Conservation (phyloP, 2,888 invertebrate genomes). For the Baccha elongata region DNA sequence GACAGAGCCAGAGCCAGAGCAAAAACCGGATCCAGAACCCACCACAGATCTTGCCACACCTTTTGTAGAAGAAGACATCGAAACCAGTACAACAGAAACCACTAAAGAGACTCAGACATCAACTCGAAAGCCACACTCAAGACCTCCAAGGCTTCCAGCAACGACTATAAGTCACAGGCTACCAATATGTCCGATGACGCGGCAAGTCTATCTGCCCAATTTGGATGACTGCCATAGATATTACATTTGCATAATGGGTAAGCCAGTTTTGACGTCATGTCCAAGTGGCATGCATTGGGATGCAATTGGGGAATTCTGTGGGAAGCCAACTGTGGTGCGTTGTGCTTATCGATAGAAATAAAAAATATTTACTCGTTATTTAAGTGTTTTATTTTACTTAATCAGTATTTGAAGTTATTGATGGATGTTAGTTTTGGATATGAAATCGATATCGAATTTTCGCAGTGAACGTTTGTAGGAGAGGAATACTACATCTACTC, state of each 20-base stretch:
- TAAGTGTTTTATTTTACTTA: background rate
- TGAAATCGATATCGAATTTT: no score
- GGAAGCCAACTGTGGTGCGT: conserved; percentile 34
- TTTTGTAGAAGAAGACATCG: conserved; percentile 57
- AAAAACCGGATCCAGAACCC: no score
- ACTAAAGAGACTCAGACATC: conserved; percentile 11
- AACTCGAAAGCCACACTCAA: conserved; percentile 24
- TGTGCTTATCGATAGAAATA: conserved; percentile 35
- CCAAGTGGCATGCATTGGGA: conserved; percentile 80
- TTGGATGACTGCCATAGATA: conserved; percentile 79
- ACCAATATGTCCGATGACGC: conserved; percentile 76
- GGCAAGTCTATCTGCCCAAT: conserved; percentile 78
- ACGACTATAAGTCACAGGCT: conserved; percentile 17
- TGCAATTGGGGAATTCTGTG: conserved; percentile 77
- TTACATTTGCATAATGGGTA: conserved; percentile 79
- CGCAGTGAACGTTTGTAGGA: no score
- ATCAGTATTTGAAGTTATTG: no score
- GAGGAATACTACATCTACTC: no score
- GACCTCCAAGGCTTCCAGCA: conserved; percentile 21
- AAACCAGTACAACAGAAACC: background rate
- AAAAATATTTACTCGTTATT: background rate
- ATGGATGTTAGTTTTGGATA: no score
- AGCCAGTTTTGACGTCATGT: conserved; percentile 79
- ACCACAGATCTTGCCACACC: conserved; percentile 38
- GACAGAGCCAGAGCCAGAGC: no score